These are phyloP conservation scores for Helicolenus hilgendorfi DNA, from an alignment of 2,797 vertebrate genomes.

Conservation along the genomic window DNA sequence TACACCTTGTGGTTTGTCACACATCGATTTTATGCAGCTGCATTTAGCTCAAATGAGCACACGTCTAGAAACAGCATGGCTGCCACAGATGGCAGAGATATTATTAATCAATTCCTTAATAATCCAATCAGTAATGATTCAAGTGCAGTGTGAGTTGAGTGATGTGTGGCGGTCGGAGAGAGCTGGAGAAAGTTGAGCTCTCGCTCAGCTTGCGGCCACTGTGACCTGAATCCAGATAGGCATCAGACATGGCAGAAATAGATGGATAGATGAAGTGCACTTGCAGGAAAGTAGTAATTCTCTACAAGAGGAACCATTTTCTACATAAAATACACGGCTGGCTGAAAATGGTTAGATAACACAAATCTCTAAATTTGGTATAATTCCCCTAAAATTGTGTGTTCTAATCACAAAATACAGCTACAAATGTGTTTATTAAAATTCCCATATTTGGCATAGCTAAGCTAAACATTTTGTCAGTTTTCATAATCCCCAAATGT, in stretches of 20 bases:
- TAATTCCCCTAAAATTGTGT: neutral
- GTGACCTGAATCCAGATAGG: neutral
- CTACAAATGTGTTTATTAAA: neutral
- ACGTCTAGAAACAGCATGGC: neutral
- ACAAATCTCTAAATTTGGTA: neutral
- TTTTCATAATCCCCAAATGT: neutral
- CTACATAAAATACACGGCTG: neutral
- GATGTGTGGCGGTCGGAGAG: neutral
- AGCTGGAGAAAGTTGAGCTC: neutral
- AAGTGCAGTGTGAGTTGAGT: neutral
- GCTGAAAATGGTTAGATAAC: neutral
- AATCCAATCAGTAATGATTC: neutral
- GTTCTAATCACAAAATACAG: neutral
- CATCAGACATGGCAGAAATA: neutral
- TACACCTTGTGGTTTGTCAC: neutral
- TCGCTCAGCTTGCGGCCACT: neutral
- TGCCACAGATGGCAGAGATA: neutral
- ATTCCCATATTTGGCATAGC: neutral
- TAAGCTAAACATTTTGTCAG: too few species aligned
- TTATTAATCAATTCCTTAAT: conserved; percentile 1
- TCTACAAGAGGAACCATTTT: neutral
- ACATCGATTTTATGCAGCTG: neutral
- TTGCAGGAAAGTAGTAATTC: neutral
- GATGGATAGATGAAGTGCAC: neutral
- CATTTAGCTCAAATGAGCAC: neutral